Base-by-base conservation (phyloP, 2,888 invertebrate species). In the Xestia sexstrigata region DNA sequence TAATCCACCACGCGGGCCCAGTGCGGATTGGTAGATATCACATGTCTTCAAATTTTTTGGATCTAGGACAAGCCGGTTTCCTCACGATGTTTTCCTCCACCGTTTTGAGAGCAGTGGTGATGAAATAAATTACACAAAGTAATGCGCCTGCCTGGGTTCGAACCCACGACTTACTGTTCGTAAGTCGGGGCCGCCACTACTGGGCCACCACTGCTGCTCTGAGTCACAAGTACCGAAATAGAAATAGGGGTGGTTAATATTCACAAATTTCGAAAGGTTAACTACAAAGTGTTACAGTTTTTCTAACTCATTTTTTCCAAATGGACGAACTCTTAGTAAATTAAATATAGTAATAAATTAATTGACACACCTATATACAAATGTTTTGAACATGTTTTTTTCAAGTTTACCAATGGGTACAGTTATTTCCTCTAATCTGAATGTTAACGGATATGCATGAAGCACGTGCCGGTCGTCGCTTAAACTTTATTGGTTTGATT, bases 401-500 rank as follows among this genome's bases (percentile, higher is more conserved):
- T 81, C 42, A 69, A 62, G 30, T 47, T 81, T 30, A 26, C 30
- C n/a, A 65, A 65, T 58, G 11, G 13, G n/a, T 78, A 80, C 79
- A 69, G 79, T 83, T 85, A 87, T 78, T 75, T 83, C 65, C 45
- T 74, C 47, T 35, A 73, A 78, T 77, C 42, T 45, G 75, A 86
- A 83, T 77, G 70, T 79, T 73, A 71, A 70, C 68, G 74, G 76
- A 82, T 80, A 75, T 78, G 66, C 74, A 76, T 66, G 60, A 80
- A 79, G 87, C 87, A 89, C 87, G 87, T 87, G 89, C 89, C 74
- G 55, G 26, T 58, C 73, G 79, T 88, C 85, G 78, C 82, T 66
- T 78, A 68, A 87, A 80, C 66, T 83, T 89, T 87, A 89, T 87
- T 77, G 76, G 73, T 79, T 89, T 85, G 79, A 81, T 88, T 87